A percentile compares a stretch with the other conserved stretches of the same genome.
These are phyloP conservation scores for Numenius arquata DNA, from an alignment of 2,113 vertebrate species.

Conservation along the genomic window DNA sequence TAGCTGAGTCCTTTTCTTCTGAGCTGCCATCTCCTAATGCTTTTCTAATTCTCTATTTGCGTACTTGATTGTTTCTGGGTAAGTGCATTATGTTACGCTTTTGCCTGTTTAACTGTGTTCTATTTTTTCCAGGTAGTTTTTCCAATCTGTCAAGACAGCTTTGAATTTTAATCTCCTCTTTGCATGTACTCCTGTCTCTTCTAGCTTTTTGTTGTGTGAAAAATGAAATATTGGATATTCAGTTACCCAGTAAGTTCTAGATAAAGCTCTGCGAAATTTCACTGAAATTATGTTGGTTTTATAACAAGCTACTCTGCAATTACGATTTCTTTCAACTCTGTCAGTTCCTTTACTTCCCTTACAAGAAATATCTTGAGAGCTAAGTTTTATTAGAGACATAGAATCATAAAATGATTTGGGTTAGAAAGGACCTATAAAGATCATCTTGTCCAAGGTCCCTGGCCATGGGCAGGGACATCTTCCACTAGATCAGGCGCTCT, in stretches of 20 bases:
- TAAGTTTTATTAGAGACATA: not conserved
- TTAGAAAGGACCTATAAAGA: not conserved
- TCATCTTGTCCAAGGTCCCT: not conserved
- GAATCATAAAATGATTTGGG: not conserved
- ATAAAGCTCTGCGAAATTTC: not conserved
- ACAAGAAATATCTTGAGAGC: not conserved
- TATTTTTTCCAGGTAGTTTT: not conserved
- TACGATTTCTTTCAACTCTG: not conserved
- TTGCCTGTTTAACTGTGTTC: not conserved
- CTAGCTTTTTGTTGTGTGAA: not conserved
- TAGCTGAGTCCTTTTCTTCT: not conserved
- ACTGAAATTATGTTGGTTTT: not conserved
- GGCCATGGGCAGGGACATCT: rapidly evolving
- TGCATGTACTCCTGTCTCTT: not conserved
- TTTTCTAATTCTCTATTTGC: not conserved
- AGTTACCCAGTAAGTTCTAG: not conserved
- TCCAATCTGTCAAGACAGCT: not conserved
- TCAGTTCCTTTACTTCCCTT: not conserved
- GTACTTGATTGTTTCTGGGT: not conserved
- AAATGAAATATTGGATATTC: not conserved
- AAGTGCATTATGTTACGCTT: rapidly evolving
- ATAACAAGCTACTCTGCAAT: not conserved
- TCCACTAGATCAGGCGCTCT: not conserved
- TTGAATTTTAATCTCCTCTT: not conserved
- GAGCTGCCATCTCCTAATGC: not conserved